phyloP scores from a whole-genome alignment of 2,113 vertebrate genomes.

The Pseudorasbora parva region DNA sequence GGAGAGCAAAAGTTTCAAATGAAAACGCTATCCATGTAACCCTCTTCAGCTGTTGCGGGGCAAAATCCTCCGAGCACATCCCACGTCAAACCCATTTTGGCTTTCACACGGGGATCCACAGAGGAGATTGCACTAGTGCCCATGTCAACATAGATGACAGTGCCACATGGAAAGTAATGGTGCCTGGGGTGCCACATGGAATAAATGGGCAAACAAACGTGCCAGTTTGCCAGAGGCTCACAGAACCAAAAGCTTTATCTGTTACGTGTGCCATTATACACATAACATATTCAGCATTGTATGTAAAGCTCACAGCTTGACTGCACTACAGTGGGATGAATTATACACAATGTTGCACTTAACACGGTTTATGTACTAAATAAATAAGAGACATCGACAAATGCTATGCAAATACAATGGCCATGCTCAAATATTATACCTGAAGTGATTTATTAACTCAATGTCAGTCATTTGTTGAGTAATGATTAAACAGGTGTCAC shows the following conservation, averaged over 20 bases:
- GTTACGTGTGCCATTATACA: conserved; percentile 62
- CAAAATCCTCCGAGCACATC: not conserved
- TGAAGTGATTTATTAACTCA: conserved; percentile 10
- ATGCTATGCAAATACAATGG: too few relatives aligned
- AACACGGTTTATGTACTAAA: not conserved
- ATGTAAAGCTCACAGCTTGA: not conserved
- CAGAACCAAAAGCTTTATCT: conserved; percentile 41
- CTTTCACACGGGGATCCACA: conserved; percentile 38
- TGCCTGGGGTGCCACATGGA: conserved; percentile 62
- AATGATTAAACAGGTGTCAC: not conserved
- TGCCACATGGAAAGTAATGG: conserved; percentile 65
- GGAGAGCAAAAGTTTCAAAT: conserved; percentile 3
- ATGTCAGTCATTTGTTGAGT: not conserved
- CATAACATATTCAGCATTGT: conserved; percentile 25
- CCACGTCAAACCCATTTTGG: conserved; percentile 21
- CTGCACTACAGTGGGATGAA: not conserved
- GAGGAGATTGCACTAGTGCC: conserved; percentile 55
- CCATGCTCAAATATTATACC: not conserved
- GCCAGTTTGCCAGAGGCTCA: conserved; percentile 47
- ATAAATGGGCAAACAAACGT: conserved; percentile 56
- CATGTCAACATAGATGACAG: conserved; percentile 65
- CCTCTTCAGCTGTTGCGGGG: not conserved
- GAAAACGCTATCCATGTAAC: not conserved
- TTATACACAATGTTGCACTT: not conserved
- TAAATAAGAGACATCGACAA: not conserved